Percentiles rank a stretch among this genome's conserved stretches.
Conservation (phyloP, 2,797 vertebrate genomes). For the Kryptolebias ocellatus region DNA sequence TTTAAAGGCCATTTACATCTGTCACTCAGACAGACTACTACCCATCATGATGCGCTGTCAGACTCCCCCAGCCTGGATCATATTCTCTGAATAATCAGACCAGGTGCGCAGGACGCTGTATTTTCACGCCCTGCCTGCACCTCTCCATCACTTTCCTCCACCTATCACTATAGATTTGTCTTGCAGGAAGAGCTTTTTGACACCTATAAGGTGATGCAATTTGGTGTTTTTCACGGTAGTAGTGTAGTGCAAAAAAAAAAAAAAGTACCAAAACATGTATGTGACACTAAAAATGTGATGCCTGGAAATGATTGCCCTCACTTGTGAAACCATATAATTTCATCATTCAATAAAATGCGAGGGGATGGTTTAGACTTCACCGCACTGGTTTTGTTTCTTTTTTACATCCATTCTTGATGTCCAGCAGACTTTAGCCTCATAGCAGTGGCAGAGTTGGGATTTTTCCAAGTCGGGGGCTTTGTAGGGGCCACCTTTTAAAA, state of each 20-base stretch:
- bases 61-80: conserved; percentile 27
- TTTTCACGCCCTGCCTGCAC: conserved; percentile 29
- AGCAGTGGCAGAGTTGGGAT: no score
- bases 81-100: conserved; percentile 49
- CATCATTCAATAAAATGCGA: neutral
- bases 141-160: conserved; percentile 26
- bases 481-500: no score
- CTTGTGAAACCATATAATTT: neutral
- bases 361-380: no score
- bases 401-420: no score
- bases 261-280: neutral
- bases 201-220: conserved; percentile 4
- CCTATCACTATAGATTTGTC: conserved; percentile 18
- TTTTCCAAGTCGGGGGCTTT: no score
- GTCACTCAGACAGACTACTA: conserved; percentile 54
- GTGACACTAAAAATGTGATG: neutral
- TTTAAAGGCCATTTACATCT: conserved; percentile 20
- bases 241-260: neutral
- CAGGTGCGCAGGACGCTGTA: conserved; percentile 33
- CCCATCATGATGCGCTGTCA: conserved; percentile 43
- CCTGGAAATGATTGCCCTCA: neutral
- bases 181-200: conserved; percentile 13
- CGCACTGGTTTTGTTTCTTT: no score
- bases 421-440: no score
- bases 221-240: neutral